Conservation (phyloP, 2,113 vertebrate species). For the Syngnathus typhle region DNA sequence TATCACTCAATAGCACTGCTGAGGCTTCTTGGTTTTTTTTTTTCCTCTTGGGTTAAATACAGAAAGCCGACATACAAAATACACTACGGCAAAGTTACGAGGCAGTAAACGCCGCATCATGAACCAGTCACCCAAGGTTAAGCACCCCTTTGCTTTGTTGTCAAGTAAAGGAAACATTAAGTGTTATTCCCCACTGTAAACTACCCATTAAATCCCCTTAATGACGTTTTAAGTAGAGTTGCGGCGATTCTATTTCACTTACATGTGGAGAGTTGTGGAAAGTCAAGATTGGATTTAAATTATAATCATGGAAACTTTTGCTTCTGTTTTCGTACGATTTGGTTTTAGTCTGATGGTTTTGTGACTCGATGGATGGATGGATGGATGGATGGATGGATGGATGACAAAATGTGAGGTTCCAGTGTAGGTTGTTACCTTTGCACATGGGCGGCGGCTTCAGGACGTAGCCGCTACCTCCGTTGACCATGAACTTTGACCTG, state of each 20-base stretch:
- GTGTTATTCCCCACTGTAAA: background rate
- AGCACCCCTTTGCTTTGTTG: background rate
- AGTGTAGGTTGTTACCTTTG: conserved; percentile 75
- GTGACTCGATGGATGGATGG: too few species aligned
- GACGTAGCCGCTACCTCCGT: conserved; percentile 89
- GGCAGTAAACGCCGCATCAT: background rate
- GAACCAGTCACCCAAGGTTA: background rate
- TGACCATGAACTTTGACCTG: conserved; percentile 91
- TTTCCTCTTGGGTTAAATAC: background rate
- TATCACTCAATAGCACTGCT: conserved; percentile 15
- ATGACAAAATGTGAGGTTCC: background rate
- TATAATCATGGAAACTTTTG: too few species aligned
- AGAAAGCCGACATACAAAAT: background rate
- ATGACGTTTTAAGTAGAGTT: background rate
- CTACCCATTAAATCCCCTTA: background rate
- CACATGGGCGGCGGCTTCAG: conserved; percentile 95
- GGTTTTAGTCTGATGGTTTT: too few species aligned
- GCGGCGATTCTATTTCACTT: background rate
- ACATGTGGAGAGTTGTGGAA: background rate
- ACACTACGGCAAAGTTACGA: background rate
- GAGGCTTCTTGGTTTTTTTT: conserved; percentile 3
- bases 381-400: too few species aligned
- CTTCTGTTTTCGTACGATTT: too few species aligned
- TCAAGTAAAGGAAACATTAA: background rate
- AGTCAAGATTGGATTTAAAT: background rate